Conservation (phyloP, 2,888 invertebrate genomes). For the Spatulosminthurus flaviceps region DNA sequence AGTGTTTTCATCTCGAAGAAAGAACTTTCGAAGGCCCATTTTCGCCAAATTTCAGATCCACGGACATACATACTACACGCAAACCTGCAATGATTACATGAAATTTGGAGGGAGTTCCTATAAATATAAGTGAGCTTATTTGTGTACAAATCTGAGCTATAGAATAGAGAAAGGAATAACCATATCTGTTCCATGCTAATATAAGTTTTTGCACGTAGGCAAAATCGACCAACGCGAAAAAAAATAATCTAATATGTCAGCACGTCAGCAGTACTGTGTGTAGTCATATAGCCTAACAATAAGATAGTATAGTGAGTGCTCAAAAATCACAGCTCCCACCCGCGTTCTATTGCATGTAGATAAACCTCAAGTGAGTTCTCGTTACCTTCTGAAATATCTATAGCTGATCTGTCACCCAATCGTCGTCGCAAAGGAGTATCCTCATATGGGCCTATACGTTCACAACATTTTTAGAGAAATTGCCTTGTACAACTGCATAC, state of each 20-base stretch:
- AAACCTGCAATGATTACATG: no score
- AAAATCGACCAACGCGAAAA: not conserved
- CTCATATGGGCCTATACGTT: conserved; percentile 66
- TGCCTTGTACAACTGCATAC: not conserved
- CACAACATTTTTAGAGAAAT: conserved; percentile 31
- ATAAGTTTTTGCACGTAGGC: not conserved
- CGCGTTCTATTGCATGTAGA: conserved; percentile 24
- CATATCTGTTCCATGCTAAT: not conserved
- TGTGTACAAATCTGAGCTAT: not conserved
- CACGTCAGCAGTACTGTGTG: no score
- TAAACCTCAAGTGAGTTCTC: conserved; percentile 49
- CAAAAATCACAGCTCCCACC: not conserved
- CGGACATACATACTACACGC: no score
- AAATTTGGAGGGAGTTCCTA: no score
- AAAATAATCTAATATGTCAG: conserved; percentile 1
- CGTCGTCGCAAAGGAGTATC: conserved; percentile 69
- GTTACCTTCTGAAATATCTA: conserved; percentile 71
- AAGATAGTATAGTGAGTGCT: no score
- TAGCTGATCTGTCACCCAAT: conserved; percentile 71
- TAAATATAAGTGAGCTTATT: not conserved
- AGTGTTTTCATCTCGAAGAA: no score
- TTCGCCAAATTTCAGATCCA: no score
- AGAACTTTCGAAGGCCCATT: no score
- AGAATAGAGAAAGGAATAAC: not conserved
- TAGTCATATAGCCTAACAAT: no score